Evolutionary conservation across 1,140 invertebrate species (phyloP).

Genomic region (Seison nebaliae): DNA sequence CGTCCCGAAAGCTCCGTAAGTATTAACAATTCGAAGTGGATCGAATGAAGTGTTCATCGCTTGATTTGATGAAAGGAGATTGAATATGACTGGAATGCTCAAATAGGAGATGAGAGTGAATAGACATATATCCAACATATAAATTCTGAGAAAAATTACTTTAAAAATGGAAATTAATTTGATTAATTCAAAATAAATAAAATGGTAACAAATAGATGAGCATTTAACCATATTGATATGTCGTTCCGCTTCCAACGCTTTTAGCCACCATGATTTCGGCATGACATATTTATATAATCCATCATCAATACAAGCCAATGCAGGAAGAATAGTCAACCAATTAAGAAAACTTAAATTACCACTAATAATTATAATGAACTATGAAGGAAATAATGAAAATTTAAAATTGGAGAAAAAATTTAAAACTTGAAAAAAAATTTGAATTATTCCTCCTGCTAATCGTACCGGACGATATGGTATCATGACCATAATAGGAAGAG

Average conservation of each 20-base stretch:
- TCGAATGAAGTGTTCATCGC: conserved; percentile 31
- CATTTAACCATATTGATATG: no score
- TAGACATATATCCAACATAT: conserved; percentile 20
- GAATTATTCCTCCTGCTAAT: conserved; percentile 23
- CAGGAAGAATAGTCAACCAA: conserved; percentile 30
- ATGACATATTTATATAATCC: conserved; percentile 18
- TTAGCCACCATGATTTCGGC: no score
- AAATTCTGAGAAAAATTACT: no score
- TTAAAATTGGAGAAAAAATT: background rate
- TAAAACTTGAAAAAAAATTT: conserved; percentile 29
- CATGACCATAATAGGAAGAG: conserved; percentile 24
- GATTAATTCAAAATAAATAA: no score
- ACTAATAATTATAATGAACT: conserved; percentile 30
- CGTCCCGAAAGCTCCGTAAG: conserved; percentile 32
- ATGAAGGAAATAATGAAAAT: conserved; percentile 8
- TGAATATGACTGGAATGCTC: conserved; percentile 28
- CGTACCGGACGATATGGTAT: conserved; percentile 16
- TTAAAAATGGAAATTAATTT: no score
- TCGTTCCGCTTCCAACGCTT: no score
- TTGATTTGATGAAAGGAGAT: conserved; percentile 26
- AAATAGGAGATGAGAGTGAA: conserved; percentile 23
- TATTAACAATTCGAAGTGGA: conserved; percentile 28
- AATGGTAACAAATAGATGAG: no score
- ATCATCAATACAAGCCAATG: conserved; percentile 29
- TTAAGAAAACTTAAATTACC: conserved; percentile 32